phyloP scores from a whole-genome alignment of 2,888 invertebrate genomes.

The Hyalella azteca region DNA sequence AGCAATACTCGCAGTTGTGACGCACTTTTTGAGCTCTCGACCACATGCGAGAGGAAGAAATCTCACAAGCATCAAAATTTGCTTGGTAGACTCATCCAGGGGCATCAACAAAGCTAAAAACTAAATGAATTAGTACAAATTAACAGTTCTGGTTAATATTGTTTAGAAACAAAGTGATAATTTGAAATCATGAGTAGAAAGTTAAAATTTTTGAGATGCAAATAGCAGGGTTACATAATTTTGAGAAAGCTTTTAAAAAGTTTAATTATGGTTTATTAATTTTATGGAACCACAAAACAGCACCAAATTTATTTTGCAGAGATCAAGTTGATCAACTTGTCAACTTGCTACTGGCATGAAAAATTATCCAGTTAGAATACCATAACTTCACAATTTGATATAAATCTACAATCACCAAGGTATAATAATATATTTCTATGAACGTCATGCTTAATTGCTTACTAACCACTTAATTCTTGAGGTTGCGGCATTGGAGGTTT shows the following conservation, averaged over 20 bases:
- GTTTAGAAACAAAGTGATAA: too few species aligned
- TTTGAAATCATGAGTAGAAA: too few species aligned
- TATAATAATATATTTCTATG: too few species aligned
- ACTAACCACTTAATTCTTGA: constrained; percentile 3
- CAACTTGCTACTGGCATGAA: neutral
- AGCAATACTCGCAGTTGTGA: neutral
- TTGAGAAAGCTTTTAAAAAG: too few species aligned
- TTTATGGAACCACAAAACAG: neutral
- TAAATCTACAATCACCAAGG: too few species aligned
- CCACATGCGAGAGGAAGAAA: neutral
- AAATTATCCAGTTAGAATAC: neutral
- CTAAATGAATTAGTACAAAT: neutral
- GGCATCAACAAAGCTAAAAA: neutral
- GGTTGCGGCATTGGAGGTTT: neutral
- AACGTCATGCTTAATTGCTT: too few species aligned
- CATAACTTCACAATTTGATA: too few species aligned
- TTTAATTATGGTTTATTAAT: too few species aligned
- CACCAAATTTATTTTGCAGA: neutral
- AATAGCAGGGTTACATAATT: too few species aligned
- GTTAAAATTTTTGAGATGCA: too few species aligned
- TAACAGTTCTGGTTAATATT: neutral
- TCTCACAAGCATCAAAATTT: constrained; percentile 16
- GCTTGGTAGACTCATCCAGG: neutral
- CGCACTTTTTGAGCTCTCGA: neutral
- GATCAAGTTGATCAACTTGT: neutral